A percentile compares a stretch with the other conserved stretches of the same genome.
phyloP scores from a whole-genome alignment of 2,113 vertebrate species.

The Nibea coibor region DNA sequence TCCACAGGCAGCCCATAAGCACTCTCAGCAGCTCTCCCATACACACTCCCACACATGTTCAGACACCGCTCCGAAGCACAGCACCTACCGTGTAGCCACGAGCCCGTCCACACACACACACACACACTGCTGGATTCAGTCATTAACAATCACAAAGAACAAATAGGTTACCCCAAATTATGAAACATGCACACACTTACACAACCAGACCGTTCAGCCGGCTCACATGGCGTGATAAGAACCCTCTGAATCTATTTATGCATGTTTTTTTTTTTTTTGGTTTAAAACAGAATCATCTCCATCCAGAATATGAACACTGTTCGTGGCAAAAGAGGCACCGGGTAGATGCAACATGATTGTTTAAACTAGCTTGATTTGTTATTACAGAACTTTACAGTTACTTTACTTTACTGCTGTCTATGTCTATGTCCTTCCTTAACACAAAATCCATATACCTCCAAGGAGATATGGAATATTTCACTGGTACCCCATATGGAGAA shows the following conservation, averaged over 20 bases:
- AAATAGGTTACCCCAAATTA: conserved; percentile 28
- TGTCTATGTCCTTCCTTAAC: not conserved
- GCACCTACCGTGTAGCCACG: conserved; percentile 30
- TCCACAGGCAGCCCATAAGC: conserved; percentile 58
- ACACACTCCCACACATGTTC: conserved; percentile 65
- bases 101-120: conserved; percentile 24
- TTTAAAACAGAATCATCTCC: conserved; percentile 18
- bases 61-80: conserved; percentile 34
- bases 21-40: conserved; percentile 61
- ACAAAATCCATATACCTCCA: not conserved
- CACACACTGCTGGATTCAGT: conserved; percentile 3
- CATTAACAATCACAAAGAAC: conserved; percentile 18
- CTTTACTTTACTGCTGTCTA: not conserved
- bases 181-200: conserved; percentile 4
- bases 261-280: not conserved
- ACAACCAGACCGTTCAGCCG: conserved; percentile 20
- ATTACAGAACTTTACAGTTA: not conserved
- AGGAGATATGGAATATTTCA: not conserved
- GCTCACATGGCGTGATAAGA: not conserved
- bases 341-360: not conserved
- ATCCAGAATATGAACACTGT: not conserved
- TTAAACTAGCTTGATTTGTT: not conserved
- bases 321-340: not conserved
- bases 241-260: conserved; percentile 20
- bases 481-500: not conserved